Evolutionary conservation across 2,888 invertebrate genomes (phyloP), one percentile per base, ranked within the genome.

Genomic region (Aproaerema taeniolella): DNA sequence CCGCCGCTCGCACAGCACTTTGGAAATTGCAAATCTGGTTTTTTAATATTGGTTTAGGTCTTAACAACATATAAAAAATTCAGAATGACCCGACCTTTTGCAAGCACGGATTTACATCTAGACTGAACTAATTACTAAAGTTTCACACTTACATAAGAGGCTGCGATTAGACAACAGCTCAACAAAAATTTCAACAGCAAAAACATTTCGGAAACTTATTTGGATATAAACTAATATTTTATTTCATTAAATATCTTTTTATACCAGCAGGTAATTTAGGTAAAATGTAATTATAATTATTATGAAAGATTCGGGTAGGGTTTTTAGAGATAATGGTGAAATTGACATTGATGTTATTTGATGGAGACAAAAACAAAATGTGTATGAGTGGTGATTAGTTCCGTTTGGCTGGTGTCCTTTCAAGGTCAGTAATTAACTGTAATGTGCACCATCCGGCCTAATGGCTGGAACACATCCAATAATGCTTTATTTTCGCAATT

Each of bases 71-170:
- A n/a, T n/a, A n/a, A n/a, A n/a, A n/a, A n/a, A n/a, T n/a, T n/a
- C n/a, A n/a, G n/a, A n/a, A n/a, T n/a, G n/a, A n/a, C n/a, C n/a
- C n/a, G n/a, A n/a, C n/a, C n/a, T n/a, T n/a, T n/a, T n/a, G n/a
- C n/a, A n/a, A n/a, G n/a, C n/a, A n/a, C n/a, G n/a, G n/a, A n/a
- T n/a, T n/a, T n/a, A n/a, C n/a, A n/a, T n/a, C n/a, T n/a, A n/a
- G n/a, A n/a, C n/a, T n/a, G n/a, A n/a, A n/a, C n/a, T n/a, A n/a
- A n/a, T n/a, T n/a, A n/a, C n/a, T n/a, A n/a, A n/a, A n/a, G n/a
- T n/a, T n/a, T n/a, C 10, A 3, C 47, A 63, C 74, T 76, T 55
- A 77, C 77, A 36, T 63, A 47, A 36, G 58, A 48, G 9, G 52
- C 44, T 26, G 55, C 53, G 14, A 70, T 42, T 8, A 67, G 48